Base-by-base conservation (phyloP, 64 coral and sea anemone species). In the Stichodactyla helianthus region DNA sequence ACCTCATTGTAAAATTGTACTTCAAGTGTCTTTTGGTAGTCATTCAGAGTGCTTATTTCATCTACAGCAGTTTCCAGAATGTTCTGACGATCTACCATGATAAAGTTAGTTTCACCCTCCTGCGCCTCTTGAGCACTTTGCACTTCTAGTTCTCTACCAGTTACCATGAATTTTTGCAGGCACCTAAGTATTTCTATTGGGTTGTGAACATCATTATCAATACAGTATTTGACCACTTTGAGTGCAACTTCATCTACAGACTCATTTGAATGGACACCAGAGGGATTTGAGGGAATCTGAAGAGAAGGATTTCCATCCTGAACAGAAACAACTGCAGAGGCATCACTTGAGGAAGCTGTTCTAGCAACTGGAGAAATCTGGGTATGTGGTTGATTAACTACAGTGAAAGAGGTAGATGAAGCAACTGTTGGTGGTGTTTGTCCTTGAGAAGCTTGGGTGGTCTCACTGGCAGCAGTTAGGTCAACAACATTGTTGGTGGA, bases 61-160 rank as follows among this genome's bases (percentile, higher is more conserved):
- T 62, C 59, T 62, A 16, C 10, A 62, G 59, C 59, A 62, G 59
- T 62, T 62, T 62, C 12, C 59, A 62, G 59, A 62, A 62, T 13
- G 59, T 62, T 62, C 13, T 62, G 59, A 26, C 71, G 18, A 61
- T 93, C 88, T 62, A 93, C 83, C 77, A 81, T 88, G 53, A 90
- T 90, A 6, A 63, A 88, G 68, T 94, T 94, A 57, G 77, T 87
- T 85, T 90, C 93, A 61, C 88, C 93, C 19, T 94, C 88, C 7
- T 80, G 64, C 8, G 44, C 84, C 59, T 92, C 90, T 55, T 88
- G 82, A 51, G 35, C 54, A 78, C 62, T 85, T 64, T 55, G 17
- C 59, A 89, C 61, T 57, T 93, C 91, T 44, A 93, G 51, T 62
- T 68, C 15, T 93, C 86, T 52, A 54, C 91, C 91, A 70, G 54